Percentiles rank a stretch among this genome's conserved stretches.
These are phyloP conservation scores for Cyaniris semiargus DNA, from an alignment of 2,888 invertebrate genomes.

Conservation along the genomic window DNA sequence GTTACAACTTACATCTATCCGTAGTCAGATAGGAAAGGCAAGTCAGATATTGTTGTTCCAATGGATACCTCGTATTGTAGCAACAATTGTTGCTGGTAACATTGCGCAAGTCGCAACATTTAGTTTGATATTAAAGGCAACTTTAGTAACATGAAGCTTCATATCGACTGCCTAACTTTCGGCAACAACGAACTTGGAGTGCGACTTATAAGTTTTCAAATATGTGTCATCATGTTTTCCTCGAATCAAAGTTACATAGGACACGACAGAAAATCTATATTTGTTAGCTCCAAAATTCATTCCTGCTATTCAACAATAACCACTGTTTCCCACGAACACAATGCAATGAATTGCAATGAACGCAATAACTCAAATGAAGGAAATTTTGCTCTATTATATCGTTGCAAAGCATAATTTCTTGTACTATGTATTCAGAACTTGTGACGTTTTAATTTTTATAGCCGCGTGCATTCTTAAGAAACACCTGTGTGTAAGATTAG, in stretches of 20 bases:
- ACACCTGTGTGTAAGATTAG: conserved; percentile 25
- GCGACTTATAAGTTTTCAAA: neutral
- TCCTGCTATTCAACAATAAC: conserved; percentile 2
- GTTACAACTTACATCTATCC: no score
- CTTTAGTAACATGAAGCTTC: no score
- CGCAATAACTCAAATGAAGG: neutral
- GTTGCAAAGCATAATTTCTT: neutral
- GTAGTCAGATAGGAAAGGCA: no score
- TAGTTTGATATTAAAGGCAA: no score
- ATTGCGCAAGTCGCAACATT: no score
- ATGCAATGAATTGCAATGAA: conserved; percentile 11
- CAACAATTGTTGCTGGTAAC: no score
- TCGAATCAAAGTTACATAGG: neutral
- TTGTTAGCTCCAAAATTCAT: neutral
- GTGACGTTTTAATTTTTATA: conserved; percentile 6
- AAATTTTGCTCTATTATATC: conserved; percentile 11
- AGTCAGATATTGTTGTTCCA: no score
- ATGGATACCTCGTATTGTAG: no score
- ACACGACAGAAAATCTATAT: neutral
- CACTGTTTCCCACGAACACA: conserved; percentile 22
- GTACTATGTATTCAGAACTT: neutral
- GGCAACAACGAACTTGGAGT: no score
- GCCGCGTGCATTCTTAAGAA: conserved; percentile 17
- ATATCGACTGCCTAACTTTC: neutral
- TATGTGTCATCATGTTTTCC: neutral